Conservation (phyloP, 1,140 invertebrate species). For the Megalopta genalis region DNA sequence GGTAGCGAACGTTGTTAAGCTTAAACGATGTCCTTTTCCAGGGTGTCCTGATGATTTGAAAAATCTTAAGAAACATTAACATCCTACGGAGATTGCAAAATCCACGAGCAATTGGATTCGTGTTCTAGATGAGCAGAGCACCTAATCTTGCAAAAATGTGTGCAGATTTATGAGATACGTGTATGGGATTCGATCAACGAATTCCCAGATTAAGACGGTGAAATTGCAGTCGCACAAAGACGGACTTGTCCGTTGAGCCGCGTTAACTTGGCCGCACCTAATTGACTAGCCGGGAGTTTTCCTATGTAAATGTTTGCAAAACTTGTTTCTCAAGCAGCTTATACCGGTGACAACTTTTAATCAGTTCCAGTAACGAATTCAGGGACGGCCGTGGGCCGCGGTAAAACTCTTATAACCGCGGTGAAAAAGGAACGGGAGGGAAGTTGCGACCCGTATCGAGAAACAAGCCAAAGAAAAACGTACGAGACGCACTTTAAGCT, state of each 20-base stretch:
- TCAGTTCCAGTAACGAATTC: conserved; percentile 52
- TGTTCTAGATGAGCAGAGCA: too few species aligned
- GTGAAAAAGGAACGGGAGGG: background rate
- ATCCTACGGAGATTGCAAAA: too few species aligned
- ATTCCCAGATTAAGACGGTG: background rate
- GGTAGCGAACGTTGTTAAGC: too few species aligned
- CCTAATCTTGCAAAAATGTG: too few species aligned
- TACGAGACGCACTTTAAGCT: conserved; percentile 24
- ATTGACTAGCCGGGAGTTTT: conserved; percentile 48
- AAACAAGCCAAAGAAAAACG: conserved; percentile 20
- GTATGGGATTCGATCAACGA: conserved; percentile 1
- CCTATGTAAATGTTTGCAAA: conserved; percentile 56
- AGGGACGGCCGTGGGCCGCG: conserved; percentile 8
- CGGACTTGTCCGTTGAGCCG: conserved; percentile 15
- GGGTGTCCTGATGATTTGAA: too few species aligned
- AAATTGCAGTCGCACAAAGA: background rate
- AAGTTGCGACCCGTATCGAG: conserved; percentile 31
- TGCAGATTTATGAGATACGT: too few species aligned
- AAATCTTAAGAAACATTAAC: too few species aligned
- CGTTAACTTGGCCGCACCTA: conserved; percentile 42
- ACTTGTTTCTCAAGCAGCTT: conserved; percentile 50
- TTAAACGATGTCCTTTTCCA: too few species aligned
- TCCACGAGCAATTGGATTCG: too few species aligned
- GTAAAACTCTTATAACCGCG: conserved; percentile 43
- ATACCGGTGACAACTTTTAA: conserved; percentile 54